Conservation (phyloP, 2,888 invertebrate genomes). For the Harpagoxenus sublaevis region DNA sequence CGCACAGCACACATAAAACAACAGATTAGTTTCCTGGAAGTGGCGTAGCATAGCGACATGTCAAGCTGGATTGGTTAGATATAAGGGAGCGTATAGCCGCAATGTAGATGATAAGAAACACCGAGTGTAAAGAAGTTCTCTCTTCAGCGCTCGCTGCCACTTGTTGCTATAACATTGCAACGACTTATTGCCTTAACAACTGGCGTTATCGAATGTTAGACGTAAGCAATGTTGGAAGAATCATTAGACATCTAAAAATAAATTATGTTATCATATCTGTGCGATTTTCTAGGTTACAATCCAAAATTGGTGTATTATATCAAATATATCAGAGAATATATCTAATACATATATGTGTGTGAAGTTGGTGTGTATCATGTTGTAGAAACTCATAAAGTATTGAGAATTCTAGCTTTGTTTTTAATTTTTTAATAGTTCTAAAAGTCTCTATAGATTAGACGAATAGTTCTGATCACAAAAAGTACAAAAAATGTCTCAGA, state of each 20-base stretch:
- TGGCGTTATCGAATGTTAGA: background rate
- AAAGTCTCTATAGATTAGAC: no score
- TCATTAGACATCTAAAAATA: slow-evolving; percentile 4
- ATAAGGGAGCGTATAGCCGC: slow-evolving; percentile 4
- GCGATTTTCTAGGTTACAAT: background rate
- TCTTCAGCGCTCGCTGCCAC: slow-evolving; percentile 58
- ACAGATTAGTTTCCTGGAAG: slow-evolving; percentile 53
- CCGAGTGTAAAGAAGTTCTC: slow-evolving; percentile 1
- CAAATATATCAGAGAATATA: background rate
- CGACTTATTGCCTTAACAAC: slow-evolving; percentile 42
- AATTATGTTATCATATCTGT: slow-evolving; percentile 2
- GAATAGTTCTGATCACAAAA: background rate
- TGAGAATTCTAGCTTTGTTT: background rate
- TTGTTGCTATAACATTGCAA: slow-evolving; percentile 66
- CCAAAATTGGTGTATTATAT: background rate
- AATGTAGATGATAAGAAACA: slow-evolving; percentile 56
- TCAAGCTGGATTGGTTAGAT: slow-evolving; percentile 61
- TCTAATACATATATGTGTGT: no score
- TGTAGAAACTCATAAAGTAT: background rate
- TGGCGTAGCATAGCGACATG: slow-evolving; percentile 15
- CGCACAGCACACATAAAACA: slow-evolving; percentile 13
- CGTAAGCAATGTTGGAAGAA: background rate
- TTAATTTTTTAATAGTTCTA: background rate
- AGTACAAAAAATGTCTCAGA: background rate
- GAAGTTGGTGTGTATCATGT: no score